Evolutionary conservation across 2,797 vertebrate species (phyloP).

Genomic region (Ceyx erithaca): DNA sequence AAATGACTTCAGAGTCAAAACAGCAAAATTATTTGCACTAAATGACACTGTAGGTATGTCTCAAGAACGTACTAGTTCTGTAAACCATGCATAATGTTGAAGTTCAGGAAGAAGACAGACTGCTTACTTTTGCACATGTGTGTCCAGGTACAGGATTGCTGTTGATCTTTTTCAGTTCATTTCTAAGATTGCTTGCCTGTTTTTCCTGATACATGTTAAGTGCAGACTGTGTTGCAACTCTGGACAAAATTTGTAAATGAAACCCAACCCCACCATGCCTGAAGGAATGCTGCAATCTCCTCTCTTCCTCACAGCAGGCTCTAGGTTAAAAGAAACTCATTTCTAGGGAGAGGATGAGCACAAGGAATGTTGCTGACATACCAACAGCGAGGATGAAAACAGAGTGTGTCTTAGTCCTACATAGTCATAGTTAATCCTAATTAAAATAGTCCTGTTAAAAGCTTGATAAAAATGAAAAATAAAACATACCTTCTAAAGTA

Average conservation of each 20-base stretch:
- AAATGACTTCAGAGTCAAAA: neutral
- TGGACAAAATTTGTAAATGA: constrained; percentile 20
- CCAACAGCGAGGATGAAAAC: neutral
- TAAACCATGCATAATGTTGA: neutral
- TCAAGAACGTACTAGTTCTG: neutral
- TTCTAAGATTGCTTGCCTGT: neutral
- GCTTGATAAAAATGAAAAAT: neutral
- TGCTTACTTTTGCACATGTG: neutral
- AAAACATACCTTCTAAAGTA: constrained; percentile 11
- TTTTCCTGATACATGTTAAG: neutral
- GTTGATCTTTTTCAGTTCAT: neutral
- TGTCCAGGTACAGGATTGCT: neutral
- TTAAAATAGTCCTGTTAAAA: neutral
- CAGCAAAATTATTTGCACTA: neutral
- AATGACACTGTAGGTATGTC: accelerated
- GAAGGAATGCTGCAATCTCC: constrained; percentile 29
- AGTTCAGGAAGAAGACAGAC: neutral
- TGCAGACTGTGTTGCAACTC: constrained; percentile 21
- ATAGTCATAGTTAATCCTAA: neutral
- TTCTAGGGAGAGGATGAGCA: constrained; percentile 12
- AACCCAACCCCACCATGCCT: constrained; percentile 40
- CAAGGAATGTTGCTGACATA: constrained; percentile 59
- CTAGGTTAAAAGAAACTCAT: constrained; percentile 23
- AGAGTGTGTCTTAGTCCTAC: neutral
- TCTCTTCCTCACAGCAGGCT: constrained; percentile 28